Base-by-base conservation (phyloP, 2,797 vertebrate species). In the Chanos chanos region DNA sequence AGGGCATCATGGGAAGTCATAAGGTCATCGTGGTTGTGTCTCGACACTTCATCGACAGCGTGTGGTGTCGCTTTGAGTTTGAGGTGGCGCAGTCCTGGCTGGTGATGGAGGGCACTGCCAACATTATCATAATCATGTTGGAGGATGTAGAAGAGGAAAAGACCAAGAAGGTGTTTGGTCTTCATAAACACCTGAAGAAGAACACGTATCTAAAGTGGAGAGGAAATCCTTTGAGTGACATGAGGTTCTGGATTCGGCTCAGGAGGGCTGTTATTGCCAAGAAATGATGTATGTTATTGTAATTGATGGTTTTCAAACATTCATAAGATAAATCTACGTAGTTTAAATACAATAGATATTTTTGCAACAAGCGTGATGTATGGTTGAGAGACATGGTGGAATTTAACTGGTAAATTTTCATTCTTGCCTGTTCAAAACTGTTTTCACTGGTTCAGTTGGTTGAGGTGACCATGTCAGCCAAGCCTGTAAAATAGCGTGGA, bases 171-270 rank as follows among this genome's bases (percentile, higher is more conserved):
- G 81, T 77, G 61, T 64, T 91, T 27, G 89, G 87, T 0, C 67
- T 92, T 24, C 89, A 87, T 41, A 88, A 85, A 0, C 87, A 91
- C 27, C 79, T 92, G 34, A 83, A 63, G 41, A 88, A 83, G 62
- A 92, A 91, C 68, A 91, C 89, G 0, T 92, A 92, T 34, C 65
- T 92, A 7, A 86, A 90, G 61, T 92, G 89, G 90, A 87, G 82
- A 22, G 68, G 84, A 61, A 83, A 48, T 4, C 68, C 77, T 5
- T 54, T 90, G 7, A 86, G 71, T 21, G 79, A 54, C 4, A 86
- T 85, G 6, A 71, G 85, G 54, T 91, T 92, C 64, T 87, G 86
- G 89, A 86, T 77, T 44, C 78, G 87, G 40, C 83, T 93, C 57
- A 81, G 68, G 18, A 82, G 81, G 34, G 78, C 85, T 28, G 75